Base-by-base conservation (phyloP, 1,140 invertebrate species). In the Panagrolaimus sp. region DNA sequence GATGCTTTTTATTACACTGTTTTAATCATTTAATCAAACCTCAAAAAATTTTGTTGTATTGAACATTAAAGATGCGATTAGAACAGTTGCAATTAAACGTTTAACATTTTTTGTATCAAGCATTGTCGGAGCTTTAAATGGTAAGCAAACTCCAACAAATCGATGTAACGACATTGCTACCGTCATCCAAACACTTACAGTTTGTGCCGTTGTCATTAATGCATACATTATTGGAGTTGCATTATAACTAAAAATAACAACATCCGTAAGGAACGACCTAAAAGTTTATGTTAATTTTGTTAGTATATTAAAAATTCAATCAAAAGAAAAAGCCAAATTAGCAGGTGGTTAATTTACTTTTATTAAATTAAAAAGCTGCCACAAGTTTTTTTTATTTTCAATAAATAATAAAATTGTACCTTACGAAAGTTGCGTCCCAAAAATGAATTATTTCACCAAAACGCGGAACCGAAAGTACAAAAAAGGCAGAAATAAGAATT, bases 171-270 rank as follows among this genome's bases (percentile, higher is more conserved):
- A 75, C 68, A 78, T 69, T 31, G 63, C 72, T 27, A 68, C 70
- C 14, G 76, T 79, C 74, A 78, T 78, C 77, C 77, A 78, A 25
- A 78, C 76, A 61, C 73, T 76, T 16, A 75, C 51, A 57, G 51
- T 57, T 27, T 57, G 51, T 1, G 51, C 42, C 11, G 63, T 70
- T 16, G 67, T 71, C 69, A 69, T 70, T 42, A 71, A 14, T 4
- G 68, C 67, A 53, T 71, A 71, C 67, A 70, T 71, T 16, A 69
- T 8, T 47, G 69, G 69, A 5, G 69, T 53, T 43, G 67, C 38
- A 44, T 65, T 44, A 51, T 70, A 70, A 42, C 68, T 70, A 31
- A 48, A 53, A 38, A 42, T 45, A 20, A 51, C 48, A 38, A 43
- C 23, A n/a, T 57, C 51, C 20, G 51, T 57, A 57, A 57, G 51